These are phyloP conservation scores for Pangasius mekongensis DNA, from an alignment of 2,797 vertebrate species.

Conservation along the genomic window DNA sequence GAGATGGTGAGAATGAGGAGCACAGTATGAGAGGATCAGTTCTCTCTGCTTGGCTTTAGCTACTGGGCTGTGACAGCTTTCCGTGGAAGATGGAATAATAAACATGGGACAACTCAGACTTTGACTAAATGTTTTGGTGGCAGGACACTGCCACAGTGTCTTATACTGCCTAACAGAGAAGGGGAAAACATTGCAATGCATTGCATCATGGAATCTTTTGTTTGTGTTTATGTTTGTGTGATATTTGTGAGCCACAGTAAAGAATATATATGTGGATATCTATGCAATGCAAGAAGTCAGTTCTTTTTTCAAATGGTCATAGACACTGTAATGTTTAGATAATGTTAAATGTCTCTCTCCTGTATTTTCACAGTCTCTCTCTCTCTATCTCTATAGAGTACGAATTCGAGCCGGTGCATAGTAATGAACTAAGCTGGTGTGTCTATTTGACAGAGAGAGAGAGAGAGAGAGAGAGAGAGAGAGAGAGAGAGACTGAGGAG, in stretches of 20 bases:
- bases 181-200: constrained; percentile 34
- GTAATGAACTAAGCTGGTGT: constrained; percentile 79
- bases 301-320: constrained; percentile 5
- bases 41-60: constrained; percentile 43
- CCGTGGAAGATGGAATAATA: constrained; percentile 44
- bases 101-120: constrained; percentile 18
- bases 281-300: constrained; percentile 52
- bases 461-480: constrained; percentile 57
- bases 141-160: constrained; percentile 23
- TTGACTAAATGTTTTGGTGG: constrained; percentile 17
- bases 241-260: constrained; percentile 19
- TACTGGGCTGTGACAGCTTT: constrained; percentile 55
- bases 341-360: constrained; percentile 58
- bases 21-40: constrained; percentile 54
- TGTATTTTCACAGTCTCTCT: constrained; percentile 35
- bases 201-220: constrained; percentile 42
- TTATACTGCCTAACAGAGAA: constrained; percentile 21
- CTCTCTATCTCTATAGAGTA: constrained; percentile 66
- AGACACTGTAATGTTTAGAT: background rate
- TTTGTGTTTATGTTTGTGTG: constrained; percentile 17
- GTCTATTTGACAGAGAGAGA: constrained; percentile 75
- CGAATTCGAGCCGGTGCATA: constrained; percentile 80
- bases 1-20: constrained; percentile 48
- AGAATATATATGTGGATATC: constrained; percentile 9
- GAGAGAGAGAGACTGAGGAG: constrained; percentile 38